These are phyloP conservation scores for Poeciliopsis turrubarensis DNA, from an alignment of 2,113 vertebrate genomes.

Conservation along the genomic window DNA sequence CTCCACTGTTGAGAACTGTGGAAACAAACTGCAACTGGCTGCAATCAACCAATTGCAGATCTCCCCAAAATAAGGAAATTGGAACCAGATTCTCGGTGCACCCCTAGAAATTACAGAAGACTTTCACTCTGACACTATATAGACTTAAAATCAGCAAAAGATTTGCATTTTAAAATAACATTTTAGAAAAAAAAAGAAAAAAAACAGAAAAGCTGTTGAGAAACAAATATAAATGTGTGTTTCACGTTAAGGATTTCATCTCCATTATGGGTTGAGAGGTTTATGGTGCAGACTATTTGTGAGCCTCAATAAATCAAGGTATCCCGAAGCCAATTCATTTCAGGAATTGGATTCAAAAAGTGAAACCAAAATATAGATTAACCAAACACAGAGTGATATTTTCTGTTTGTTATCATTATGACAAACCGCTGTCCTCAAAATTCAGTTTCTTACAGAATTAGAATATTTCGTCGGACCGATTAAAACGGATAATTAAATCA, in stretches of 20 bases:
- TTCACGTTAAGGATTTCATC: background rate
- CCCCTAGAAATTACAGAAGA: background rate
- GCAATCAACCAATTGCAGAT: conserved; percentile 25
- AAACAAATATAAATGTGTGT: background rate
- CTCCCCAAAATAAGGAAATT: no score
- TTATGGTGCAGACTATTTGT: background rate
- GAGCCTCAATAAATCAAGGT: background rate
- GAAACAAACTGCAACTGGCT: conserved; percentile 75
- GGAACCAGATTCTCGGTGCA: no score
- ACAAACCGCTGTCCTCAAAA: background rate
- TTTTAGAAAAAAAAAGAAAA: no score
- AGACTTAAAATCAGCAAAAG: background rate
- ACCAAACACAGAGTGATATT: no score
- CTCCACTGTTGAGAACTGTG: conserved; percentile 51
- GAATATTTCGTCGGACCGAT: background rate
- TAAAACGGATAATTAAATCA: background rate
- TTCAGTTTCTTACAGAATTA: background rate
- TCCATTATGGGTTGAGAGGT: background rate
- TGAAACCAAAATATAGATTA: background rate
- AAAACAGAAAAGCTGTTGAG: no score
- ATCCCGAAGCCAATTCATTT: background rate
- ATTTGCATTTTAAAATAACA: background rate
- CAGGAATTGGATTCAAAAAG: background rate
- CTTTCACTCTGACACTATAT: background rate
- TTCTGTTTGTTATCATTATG: background rate